A percentile compares a stretch with the other conserved stretches of the same genome.
Evolutionary conservation across 2,113 vertebrate genomes (phyloP).

Genomic region (Lagopus muta): DNA sequence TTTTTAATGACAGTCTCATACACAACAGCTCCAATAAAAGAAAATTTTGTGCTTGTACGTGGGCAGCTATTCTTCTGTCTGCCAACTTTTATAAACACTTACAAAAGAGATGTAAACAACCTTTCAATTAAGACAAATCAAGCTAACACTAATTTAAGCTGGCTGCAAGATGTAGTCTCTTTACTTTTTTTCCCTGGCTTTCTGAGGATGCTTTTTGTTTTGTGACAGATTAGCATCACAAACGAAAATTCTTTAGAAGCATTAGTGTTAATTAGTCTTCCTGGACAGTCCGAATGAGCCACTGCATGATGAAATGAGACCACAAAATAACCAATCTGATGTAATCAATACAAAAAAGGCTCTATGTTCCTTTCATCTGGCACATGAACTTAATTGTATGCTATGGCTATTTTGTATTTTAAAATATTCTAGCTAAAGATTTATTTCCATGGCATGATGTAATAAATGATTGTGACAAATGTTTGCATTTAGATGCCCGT

Average conservation of each 20-base stretch:
- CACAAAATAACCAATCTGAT: background rate
- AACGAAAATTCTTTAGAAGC: conserved; percentile 35
- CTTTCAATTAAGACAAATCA: conserved; percentile 39
- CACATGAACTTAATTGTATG: background rate
- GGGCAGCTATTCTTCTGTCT: conserved; percentile 24
- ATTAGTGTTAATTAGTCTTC: conserved; percentile 56
- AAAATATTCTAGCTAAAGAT: background rate
- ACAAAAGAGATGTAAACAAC: conserved; percentile 31
- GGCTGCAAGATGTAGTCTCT: background rate
- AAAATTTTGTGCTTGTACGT: conserved; percentile 33
- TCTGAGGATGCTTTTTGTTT: conserved; percentile 3
- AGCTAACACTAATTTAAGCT: conserved; percentile 32
- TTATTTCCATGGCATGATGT: background rate
- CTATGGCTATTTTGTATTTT: background rate
- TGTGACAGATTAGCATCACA: conserved; percentile 28
- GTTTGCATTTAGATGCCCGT: background rate
- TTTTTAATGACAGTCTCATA: conserved; percentile 10
- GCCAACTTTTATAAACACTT: conserved; percentile 47
- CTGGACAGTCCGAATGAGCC: conserved; percentile 18
- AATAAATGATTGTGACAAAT: background rate
- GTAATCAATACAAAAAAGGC: background rate
- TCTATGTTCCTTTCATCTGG: background rate
- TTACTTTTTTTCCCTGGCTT: background rate
- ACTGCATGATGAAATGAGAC: conserved; percentile 18
- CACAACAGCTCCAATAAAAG: background rate